A percentile compares a stretch with the other conserved stretches of the same genome.
phyloP scores from a whole-genome alignment of 1,140 invertebrate species.

The Zaprionus lachaisei region DNA sequence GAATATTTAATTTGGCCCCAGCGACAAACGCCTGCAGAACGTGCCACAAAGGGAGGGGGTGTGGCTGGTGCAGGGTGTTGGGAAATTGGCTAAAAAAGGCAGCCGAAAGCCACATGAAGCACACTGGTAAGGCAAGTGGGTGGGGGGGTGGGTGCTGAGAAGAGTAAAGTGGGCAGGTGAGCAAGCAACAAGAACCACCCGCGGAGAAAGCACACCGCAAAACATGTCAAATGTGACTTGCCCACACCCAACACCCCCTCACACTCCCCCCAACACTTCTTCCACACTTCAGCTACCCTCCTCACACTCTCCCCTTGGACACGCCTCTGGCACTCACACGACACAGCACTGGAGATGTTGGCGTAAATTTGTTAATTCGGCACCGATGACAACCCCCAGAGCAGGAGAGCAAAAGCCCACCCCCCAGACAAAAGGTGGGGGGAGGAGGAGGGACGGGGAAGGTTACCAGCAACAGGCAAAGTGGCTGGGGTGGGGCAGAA shows the following conservation, averaged over 20 bases:
- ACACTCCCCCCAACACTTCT: not conserved
- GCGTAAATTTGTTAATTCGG: constrained; percentile 84
- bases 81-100: constrained; percentile 32
- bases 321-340: constrained; percentile 5
- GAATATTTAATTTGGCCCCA: constrained; percentile 75
- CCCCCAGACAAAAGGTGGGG: not conserved
- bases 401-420: constrained; percentile 33
- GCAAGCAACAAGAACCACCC: constrained; percentile 22
- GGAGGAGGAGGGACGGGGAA: not conserved
- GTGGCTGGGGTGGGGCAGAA: constrained; percentile 8
- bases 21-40: constrained; percentile 13
- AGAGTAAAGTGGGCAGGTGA: constrained; percentile 24
- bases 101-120: constrained; percentile 52
- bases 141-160: not conserved
- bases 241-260: not conserved
- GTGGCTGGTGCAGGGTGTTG: not conserved
- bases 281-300: too few species aligned
- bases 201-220: constrained; percentile 56
- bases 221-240: constrained; percentile 75
- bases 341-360: constrained; percentile 62
- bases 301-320: too few species aligned
- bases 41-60: too few species aligned
- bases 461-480: constrained; percentile 65
- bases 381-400: constrained; percentile 75
- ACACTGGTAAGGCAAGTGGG: not conserved